Evolutionary conservation across 2,113 vertebrate species (phyloP), one percentile per base, ranked within the genome.

Genomic region (Aplodontia rufa): DNA sequence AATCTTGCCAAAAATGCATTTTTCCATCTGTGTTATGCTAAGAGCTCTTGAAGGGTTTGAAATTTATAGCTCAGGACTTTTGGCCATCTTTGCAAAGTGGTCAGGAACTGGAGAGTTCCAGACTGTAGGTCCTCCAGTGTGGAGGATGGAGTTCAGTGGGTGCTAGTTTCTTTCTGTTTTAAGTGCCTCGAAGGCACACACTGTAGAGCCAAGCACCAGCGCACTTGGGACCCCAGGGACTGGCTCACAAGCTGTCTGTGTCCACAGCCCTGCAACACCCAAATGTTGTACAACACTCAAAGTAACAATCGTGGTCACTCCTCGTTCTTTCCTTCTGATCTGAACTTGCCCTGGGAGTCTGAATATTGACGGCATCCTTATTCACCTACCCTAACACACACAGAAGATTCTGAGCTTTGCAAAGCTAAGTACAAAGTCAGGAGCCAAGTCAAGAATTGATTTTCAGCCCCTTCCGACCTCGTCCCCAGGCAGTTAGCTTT

Each of bases 1-100:
- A 64, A 74, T 93, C 71, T 92, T 95, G 92, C 86, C 82, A 83
- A 66, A 68, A 94, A 71, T 64, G 87, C 91, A 79, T 92, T 96
- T 83, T 96, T 49, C 91, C 64, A 68, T 96, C 91, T 88, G 82
- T 91, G 53, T 93, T 66, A 13, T 28, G 85, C 35, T 86, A 58
- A 92, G 69, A 93, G 55, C 49, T 78, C 47, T 93, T 76, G 35
- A 88, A 95, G 35, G 51, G 47, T 69, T 72, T 71, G 87, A 35
- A 94, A 85, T 89, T 69, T 91, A 69, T 37, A 91, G 79, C 47
- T 42, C 30, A 86, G 79, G 84, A 79, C 87, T 89, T 79, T 81
- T 62, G 35, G 28, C 79, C 88, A 82, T 95, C 53, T 86, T 87
- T 84, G 53, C 49, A 69, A 45, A 82, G 74, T 71, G 62, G 40